phyloP scores from a whole-genome alignment of 2,888 invertebrate genomes.

The Hartigia nigra region DNA sequence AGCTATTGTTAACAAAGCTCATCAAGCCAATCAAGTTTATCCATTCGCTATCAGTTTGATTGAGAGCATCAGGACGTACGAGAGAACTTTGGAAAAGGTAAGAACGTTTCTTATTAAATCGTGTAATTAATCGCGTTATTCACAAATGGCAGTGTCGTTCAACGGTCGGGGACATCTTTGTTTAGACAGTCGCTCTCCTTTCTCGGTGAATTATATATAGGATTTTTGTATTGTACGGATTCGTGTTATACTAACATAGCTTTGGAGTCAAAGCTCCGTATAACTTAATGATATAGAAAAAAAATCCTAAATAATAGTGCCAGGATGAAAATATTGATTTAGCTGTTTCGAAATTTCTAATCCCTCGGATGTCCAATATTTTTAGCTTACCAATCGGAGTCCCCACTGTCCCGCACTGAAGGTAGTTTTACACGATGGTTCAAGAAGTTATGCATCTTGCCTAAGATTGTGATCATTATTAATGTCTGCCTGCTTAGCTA shows the following conservation, averaged over 20 bases:
- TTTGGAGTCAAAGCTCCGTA: neutral
- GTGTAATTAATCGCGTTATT: neutral
- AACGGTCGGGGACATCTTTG: neutral
- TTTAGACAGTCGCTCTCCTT: neutral
- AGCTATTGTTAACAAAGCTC: slow-evolving; percentile 98
- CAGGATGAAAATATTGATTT: slow-evolving; percentile 35
- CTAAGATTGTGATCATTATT: slow-evolving; percentile 58
- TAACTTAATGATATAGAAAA: slow-evolving; percentile 23
- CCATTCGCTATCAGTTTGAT: slow-evolving; percentile 99
- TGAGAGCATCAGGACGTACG: slow-evolving; percentile 96
- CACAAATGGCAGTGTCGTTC: neutral
- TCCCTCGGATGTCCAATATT: slow-evolving; percentile 57
- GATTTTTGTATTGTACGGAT: neutral
- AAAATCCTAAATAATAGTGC: slow-evolving; percentile 38
- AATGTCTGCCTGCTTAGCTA: slow-evolving; percentile 37
- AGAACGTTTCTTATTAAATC: slow-evolving; percentile 36
- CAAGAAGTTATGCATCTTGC: slow-evolving; percentile 51
- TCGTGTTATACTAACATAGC: neutral
- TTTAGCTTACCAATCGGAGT: slow-evolving; percentile 65
- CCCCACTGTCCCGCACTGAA: slow-evolving; percentile 61
- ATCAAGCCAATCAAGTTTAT: slow-evolving; percentile 97
- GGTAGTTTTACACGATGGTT: slow-evolving; percentile 56
- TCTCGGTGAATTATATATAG: too few relatives aligned
- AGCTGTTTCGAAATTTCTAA: slow-evolving; percentile 42
- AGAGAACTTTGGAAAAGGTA: slow-evolving; percentile 97